A percentile compares a stretch with the other conserved stretches of the same genome.
These are phyloP conservation scores for Formica selysi DNA, from an alignment of 1,140 invertebrate species.

Conservation along the genomic window DNA sequence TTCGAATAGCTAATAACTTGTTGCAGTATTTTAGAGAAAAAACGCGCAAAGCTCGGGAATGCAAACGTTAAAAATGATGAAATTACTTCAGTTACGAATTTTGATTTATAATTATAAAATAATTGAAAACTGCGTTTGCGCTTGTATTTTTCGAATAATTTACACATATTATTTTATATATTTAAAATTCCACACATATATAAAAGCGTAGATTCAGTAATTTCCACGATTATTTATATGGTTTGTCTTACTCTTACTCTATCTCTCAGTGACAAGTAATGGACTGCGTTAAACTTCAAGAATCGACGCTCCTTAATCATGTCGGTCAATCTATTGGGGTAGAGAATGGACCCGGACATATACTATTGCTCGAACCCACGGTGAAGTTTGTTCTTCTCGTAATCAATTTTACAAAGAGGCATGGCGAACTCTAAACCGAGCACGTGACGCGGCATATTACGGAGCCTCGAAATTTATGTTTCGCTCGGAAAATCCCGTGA, in stretches of 20 bases:
- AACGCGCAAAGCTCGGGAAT: neutral
- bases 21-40: neutral
- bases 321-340: constrained; percentile 15
- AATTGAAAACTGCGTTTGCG: neutral
- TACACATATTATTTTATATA: neutral
- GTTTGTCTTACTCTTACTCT: neutral
- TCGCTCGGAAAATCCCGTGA: constrained; percentile 54
- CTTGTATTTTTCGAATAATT: neutral
- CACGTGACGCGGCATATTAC: constrained; percentile 35
- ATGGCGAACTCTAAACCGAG: constrained; percentile 21
- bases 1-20: neutral
- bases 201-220: neutral
- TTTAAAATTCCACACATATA: neutral
- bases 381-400: constrained; percentile 30
- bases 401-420: constrained; percentile 63
- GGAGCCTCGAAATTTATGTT: constrained; percentile 54
- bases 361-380: neutral
- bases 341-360: neutral
- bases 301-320: constrained; percentile 39
- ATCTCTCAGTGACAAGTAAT: neutral
- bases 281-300: neutral
- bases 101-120: constrained; percentile 1
- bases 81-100: neutral
- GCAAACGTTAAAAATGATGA: neutral
- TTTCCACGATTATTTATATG: neutral